These are phyloP conservation scores for Littorina saxatilis DNA, from an alignment of 1,140 invertebrate species.

Conservation along the genomic window DNA sequence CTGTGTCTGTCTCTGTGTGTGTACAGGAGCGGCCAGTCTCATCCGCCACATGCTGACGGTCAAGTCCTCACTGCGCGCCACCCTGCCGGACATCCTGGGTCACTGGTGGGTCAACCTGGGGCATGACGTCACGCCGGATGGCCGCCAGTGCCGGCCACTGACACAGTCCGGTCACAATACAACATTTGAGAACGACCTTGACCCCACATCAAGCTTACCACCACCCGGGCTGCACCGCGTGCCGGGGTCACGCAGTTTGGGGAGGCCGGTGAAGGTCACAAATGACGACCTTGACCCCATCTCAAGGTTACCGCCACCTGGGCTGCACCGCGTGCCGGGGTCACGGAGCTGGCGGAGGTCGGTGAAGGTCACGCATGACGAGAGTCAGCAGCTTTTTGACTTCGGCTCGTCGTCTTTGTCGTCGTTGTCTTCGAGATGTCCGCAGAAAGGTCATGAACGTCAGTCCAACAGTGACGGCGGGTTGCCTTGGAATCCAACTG, in stretches of 20 bases:
- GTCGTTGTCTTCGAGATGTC: too few species aligned
- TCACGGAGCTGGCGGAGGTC: slow-evolving; percentile 8
- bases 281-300: slow-evolving; percentile 59
- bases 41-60: slow-evolving; percentile 96
- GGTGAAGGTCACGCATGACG: not conserved
- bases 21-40: slow-evolving; percentile 90
- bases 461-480: not conserved
- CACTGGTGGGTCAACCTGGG: slow-evolving; percentile 95
- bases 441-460: not conserved
- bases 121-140: slow-evolving; percentile 88
- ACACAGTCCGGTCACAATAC: too few species aligned
- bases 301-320: slow-evolving; percentile 33
- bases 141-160: slow-evolving; percentile 73
- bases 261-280: slow-evolving; percentile 17
- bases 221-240: slow-evolving; percentile 31
- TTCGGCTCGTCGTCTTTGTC: not conserved
- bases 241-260: slow-evolving; percentile 27
- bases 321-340: slow-evolving; percentile 43
- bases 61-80: slow-evolving; percentile 90
- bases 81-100: slow-evolving; percentile 94
- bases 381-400: slow-evolving; percentile 40
- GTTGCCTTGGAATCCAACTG: not conserved
- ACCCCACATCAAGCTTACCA: slow-evolving; percentile 41
- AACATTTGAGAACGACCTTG: slow-evolving; percentile 50
- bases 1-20: too few species aligned